Conservation (phyloP, 2,888 invertebrate genomes). For the Morpho achilles region DNA sequence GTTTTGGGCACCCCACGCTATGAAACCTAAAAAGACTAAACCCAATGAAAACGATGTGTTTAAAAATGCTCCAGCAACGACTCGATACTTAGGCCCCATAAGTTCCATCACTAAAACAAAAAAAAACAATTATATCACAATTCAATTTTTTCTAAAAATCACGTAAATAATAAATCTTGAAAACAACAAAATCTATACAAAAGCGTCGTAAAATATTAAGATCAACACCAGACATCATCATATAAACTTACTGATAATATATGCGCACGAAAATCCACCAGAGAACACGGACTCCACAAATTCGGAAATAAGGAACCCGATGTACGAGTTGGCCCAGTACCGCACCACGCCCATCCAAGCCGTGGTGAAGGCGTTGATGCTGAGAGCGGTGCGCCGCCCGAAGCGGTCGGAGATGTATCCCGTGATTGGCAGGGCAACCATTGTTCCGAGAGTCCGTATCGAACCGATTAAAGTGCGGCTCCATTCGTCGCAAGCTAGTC, state of each 20-base stretch:
- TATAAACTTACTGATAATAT: constrained; percentile 2
- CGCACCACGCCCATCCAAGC: constrained; percentile 81
- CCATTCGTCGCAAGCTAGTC: constrained; percentile 83
- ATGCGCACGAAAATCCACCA: constrained; percentile 53
- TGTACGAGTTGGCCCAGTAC: constrained; percentile 78
- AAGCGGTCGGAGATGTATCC: constrained; percentile 86
- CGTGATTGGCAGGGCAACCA: constrained; percentile 82
- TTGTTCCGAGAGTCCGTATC: constrained; percentile 82
- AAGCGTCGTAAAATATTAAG: too few relatives aligned
- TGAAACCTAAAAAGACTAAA: constrained; percentile 81
- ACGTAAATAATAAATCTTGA: too few relatives aligned
- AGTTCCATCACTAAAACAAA: constrained; percentile 82
- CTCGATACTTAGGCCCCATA: constrained; percentile 84
- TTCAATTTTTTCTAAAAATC: too few relatives aligned
- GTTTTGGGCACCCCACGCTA: constrained; percentile 83
- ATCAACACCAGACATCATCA: too few relatives aligned
- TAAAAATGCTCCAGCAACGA: constrained; percentile 83
- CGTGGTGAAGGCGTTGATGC: constrained; percentile 76
- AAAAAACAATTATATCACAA: too few relatives aligned
- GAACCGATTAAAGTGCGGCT: constrained; percentile 85
- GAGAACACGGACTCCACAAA: constrained; percentile 84
- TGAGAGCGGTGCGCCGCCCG: constrained; percentile 80
- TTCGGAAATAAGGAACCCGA: constrained; percentile 82
- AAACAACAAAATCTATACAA: too few relatives aligned
- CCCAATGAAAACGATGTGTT: constrained; percentile 85